phyloP scores from a whole-genome alignment of 2,888 invertebrate genomes.

The Zaprionus bogoriensis region DNA sequence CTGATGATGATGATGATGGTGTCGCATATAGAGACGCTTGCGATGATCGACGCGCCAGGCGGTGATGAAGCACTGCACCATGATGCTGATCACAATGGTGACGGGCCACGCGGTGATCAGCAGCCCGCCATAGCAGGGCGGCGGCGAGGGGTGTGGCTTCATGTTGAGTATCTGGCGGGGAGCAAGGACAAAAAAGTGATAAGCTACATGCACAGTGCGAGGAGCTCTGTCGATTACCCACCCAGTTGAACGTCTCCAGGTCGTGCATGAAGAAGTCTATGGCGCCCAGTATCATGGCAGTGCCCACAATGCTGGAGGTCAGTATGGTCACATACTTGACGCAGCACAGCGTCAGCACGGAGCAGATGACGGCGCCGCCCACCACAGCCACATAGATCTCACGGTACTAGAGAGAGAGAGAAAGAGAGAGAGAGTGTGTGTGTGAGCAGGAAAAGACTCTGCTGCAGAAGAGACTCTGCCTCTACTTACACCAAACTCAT shows the following conservation, averaged over 20 bases:
- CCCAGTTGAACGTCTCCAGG: slow-evolving; percentile 82
- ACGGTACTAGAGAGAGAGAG: slow-evolving; percentile 66
- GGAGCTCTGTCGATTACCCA: slow-evolving; percentile 51
- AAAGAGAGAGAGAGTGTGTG: background rate
- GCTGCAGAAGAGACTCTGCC: too few species aligned
- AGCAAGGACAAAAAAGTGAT: background rate
- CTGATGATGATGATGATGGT: slow-evolving; percentile 61
- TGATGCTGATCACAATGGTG: slow-evolving; percentile 81
- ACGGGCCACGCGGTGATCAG: slow-evolving; percentile 82
- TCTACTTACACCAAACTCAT: slow-evolving; percentile 82
- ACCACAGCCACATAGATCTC: slow-evolving; percentile 83
- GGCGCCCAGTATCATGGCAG: slow-evolving; percentile 82
- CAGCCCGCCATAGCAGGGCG: slow-evolving; percentile 83
- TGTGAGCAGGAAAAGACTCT: too few species aligned
- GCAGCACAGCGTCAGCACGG: slow-evolving; percentile 82
- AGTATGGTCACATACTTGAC: slow-evolving; percentile 82
- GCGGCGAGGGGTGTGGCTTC: slow-evolving; percentile 82
- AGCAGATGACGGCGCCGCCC: slow-evolving; percentile 82
- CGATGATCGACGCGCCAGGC: slow-evolving; percentile 83
- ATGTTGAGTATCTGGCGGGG: slow-evolving; percentile 76
- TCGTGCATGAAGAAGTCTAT: slow-evolving; percentile 82
- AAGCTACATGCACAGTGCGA: too few species aligned
- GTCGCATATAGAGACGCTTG: slow-evolving; percentile 79
- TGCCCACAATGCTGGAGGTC: slow-evolving; percentile 82
- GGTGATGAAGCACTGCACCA: slow-evolving; percentile 83